Evolutionary conservation across 2,113 vertebrate genomes (phyloP).

Genomic region (Scartelaos histophorus): DNA sequence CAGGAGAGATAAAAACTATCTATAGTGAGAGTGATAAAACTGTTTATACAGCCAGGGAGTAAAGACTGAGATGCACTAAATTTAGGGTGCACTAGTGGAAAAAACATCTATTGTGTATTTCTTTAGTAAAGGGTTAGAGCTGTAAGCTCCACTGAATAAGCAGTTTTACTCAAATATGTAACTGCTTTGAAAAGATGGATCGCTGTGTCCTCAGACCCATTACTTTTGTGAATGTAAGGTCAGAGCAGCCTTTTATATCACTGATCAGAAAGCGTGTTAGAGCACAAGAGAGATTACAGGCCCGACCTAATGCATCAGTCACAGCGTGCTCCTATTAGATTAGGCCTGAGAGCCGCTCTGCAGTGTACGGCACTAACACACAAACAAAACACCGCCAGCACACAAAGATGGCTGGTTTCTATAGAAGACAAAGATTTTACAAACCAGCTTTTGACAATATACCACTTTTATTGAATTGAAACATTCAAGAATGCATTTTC

Average conservation of each 20-base stretch:
- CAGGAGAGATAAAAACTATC: slow-evolving; percentile 48
- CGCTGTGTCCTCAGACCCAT: slow-evolving; percentile 6
- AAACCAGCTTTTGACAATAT: slow-evolving; percentile 29
- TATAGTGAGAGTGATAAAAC: slow-evolving; percentile 50
- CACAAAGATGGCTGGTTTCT: slow-evolving; percentile 41
- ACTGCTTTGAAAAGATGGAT: slow-evolving; percentile 9
- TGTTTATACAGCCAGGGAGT: slow-evolving; percentile 9
- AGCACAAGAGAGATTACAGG: slow-evolving; percentile 65
- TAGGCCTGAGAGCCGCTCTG: slow-evolving; percentile 65
- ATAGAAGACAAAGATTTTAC: slow-evolving; percentile 31
- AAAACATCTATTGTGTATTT: background rate
- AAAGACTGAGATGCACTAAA: slow-evolving; percentile 1
- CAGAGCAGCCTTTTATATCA: slow-evolving; percentile 64
- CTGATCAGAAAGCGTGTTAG: slow-evolving; percentile 48
- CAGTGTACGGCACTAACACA: slow-evolving; percentile 46
- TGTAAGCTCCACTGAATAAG: background rate
- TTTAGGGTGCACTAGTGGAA: background rate
- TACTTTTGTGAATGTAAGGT: slow-evolving; percentile 54
- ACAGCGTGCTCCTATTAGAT: slow-evolving; percentile 74
- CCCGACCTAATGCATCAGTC: slow-evolving; percentile 74
- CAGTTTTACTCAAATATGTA: background rate
- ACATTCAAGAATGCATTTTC: background rate
- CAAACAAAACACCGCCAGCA: slow-evolving; percentile 33
- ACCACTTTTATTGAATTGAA: slow-evolving; percentile 24
- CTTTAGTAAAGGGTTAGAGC: background rate